These are phyloP conservation scores for Botia almorhae DNA, from an alignment of 2,797 vertebrate genomes.

Conservation along the genomic window DNA sequence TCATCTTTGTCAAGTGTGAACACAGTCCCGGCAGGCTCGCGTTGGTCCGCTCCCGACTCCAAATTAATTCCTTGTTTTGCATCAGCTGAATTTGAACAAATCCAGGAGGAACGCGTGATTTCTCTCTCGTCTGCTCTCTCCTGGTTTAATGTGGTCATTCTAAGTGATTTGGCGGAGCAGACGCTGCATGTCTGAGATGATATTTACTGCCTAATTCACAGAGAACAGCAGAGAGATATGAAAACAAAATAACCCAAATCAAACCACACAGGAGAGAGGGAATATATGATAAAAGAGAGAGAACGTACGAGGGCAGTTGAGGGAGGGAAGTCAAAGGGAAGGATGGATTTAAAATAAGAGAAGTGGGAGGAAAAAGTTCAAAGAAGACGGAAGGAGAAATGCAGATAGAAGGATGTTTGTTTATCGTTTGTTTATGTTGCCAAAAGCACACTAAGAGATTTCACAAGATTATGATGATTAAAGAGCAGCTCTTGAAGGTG, in stretches of 20 bases:
- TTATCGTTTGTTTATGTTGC: not conserved
- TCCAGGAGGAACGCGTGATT: slow-evolving; percentile 92
- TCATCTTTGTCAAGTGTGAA: slow-evolving; percentile 96
- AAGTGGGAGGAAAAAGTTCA: not conserved
- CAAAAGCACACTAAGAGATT: slow-evolving; percentile 7
- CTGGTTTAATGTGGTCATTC: slow-evolving; percentile 96
- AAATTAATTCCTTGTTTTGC: slow-evolving; percentile 99
- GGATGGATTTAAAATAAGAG: not conserved
- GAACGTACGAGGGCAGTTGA: not conserved
- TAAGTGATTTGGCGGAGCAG: slow-evolving; percentile 83
- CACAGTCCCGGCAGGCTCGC: slow-evolving; percentile 72
- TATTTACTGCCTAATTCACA: slow-evolving; percentile 89
- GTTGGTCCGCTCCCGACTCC: slow-evolving; percentile 79
- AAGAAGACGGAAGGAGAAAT: not conserved
- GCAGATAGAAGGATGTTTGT: slow-evolving; percentile 47
- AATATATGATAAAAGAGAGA: not conserved
- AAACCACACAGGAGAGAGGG: slow-evolving; percentile 54
- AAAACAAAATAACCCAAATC: slow-evolving; percentile 23
- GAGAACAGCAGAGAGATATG: slow-evolving; percentile 48
- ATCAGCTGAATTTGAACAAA: slow-evolving; percentile 99
- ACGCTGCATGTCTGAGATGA: slow-evolving; percentile 77
- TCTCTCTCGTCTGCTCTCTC: slow-evolving; percentile 77
- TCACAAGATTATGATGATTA: slow-evolving; percentile 26
- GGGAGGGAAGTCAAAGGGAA: not conserved
- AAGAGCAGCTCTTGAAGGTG: not conserved